These are phyloP conservation scores for Plecotus auritus DNA, from an alignment of 2,113 vertebrate genomes.

Conservation along the genomic window DNA sequence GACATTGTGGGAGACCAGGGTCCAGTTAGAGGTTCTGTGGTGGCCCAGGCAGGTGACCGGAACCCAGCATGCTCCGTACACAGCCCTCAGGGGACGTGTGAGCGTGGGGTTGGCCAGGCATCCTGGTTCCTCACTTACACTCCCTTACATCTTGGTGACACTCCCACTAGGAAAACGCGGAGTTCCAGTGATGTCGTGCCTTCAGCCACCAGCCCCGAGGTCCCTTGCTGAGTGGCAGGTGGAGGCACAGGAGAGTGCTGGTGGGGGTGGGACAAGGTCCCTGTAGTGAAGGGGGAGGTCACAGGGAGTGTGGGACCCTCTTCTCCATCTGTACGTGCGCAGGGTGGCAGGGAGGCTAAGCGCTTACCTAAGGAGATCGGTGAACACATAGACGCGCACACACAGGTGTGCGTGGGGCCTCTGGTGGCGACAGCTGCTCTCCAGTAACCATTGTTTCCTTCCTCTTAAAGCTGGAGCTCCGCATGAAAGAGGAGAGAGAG, in stretches of 20 bases:
- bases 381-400: neutral
- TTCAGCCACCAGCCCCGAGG: accelerated
- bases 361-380: neutral
- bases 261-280: accelerated
- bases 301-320: neutral
- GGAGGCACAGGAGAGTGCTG: neutral
- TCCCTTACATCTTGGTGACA: neutral
- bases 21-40: neutral
- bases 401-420: accelerated
- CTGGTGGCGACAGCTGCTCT: neutral
- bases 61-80: accelerated
- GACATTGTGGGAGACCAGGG: neutral
- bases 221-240: accelerated
- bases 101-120: accelerated
- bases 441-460: neutral
- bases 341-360: no score
- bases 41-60: neutral
- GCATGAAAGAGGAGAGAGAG: constrained; percentile 84
- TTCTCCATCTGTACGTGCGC: neutral
- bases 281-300: accelerated
- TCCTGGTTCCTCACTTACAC: accelerated
- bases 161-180: neutral
- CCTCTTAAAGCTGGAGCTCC: constrained; percentile 86
- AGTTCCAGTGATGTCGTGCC: neutral
- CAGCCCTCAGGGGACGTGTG: accelerated